Evolutionary conservation across 2,113 vertebrate genomes (phyloP), one percentile per base, ranked within the genome.

Genomic region (Crypturellus undulatus): DNA sequence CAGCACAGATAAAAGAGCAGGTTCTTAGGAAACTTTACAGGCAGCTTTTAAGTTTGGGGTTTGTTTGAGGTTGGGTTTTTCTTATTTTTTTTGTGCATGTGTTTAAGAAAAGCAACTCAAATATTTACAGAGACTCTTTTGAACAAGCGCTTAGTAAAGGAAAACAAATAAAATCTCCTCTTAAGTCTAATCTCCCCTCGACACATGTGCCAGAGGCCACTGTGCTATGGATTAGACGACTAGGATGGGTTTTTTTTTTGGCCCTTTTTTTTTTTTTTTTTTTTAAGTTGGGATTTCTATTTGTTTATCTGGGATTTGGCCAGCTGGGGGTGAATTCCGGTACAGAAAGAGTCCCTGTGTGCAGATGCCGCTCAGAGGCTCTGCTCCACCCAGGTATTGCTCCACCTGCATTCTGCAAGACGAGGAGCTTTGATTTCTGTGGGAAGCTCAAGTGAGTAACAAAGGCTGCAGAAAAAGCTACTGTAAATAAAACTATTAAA

Each of bases 401-500:
- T 91, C 93, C 96, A 93, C 95, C 43, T 94, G 88, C 92, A 90
- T 95, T 96, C 96, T 89, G 73, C 89, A 95, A 96, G 95, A 94
- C 15, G 42, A 93, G 26, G 84, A 77, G 89, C 94, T 96, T 93
- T 93, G 92, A 96, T 95, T 96, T 94, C 92, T 93, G 86, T 96
- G 79, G 95, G 95, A 94, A 92, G 95, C 95, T 97, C 93, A 89
- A 96, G 87, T 80, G 93, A 95, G 90, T 92, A 96, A 97, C 96
- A 97, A 96, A 95, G 90, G 95, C 73, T 69, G 81, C 93, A 92
- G 95, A 96, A 98, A 95, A 97, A 97, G 96, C 97, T 87, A 96
- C 97, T 98, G 98, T 97, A 98, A 98, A 98, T 98, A 98, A 98
- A 97, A 97, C 97, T 97, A 98, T 98, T 98, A 98, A 94, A 95